These are phyloP conservation scores for Sussaba pulchella DNA, from an alignment of 2,888 invertebrate species.

Conservation along the genomic window DNA sequence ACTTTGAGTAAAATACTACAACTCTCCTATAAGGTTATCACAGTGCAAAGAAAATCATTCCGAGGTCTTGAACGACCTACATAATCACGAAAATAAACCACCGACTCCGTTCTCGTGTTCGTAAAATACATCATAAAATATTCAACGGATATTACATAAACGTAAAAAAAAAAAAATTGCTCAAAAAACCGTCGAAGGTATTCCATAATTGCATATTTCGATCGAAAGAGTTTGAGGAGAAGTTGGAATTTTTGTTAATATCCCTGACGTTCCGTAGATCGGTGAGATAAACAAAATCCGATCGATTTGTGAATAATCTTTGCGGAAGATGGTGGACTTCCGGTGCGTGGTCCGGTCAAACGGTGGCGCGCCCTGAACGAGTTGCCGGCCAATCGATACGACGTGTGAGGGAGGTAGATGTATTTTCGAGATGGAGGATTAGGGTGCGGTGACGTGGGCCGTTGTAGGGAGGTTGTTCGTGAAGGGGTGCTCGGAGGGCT, in stretches of 20 bases:
- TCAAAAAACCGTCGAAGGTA: background rate
- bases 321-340: constrained; percentile 65
- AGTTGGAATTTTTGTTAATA: no score
- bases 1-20: no score
- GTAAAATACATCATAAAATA: no score
- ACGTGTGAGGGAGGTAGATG: constrained; percentile 72
- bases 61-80: no score
- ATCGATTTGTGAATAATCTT: constrained; percentile 26
- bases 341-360: constrained; percentile 69
- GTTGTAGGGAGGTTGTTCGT: constrained; percentile 53
- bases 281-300: background rate
- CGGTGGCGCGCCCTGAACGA: constrained; percentile 81
- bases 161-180: background rate
- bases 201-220: background rate
- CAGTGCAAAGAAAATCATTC: no score
- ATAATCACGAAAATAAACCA: no score
- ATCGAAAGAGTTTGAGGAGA: no score
- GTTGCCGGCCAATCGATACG: constrained; percentile 81
- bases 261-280: no score
- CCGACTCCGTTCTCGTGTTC: no score
- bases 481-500: constrained; percentile 62
- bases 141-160: constrained; percentile 25
- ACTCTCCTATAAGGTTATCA: no score
- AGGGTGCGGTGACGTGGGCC: constrained; percentile 82
- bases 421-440: constrained; percentile 82